Evolutionary conservation across 2,797 vertebrate genomes (phyloP).

Genomic region (Poliocrania exsul): DNA sequence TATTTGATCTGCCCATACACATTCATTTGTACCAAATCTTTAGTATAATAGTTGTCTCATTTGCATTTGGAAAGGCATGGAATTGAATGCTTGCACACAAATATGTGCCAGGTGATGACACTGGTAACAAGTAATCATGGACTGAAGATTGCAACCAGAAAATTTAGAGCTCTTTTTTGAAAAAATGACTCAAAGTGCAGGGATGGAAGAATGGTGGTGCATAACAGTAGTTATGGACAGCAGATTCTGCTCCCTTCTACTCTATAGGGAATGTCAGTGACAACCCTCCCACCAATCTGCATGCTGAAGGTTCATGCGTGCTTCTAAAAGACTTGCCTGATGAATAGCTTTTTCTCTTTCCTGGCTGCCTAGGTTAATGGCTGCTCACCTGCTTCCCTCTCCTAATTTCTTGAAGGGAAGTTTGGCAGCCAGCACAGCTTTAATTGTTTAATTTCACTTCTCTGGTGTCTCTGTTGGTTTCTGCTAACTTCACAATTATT

Average conservation of each 20-base stretch:
- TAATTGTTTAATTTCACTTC: constrained; percentile 63
- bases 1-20: background rate
- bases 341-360: background rate
- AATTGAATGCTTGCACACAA: background rate
- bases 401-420: background rate
- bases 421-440: constrained; percentile 31
- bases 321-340: background rate
- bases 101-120: background rate
- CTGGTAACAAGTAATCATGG: background rate
- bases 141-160: background rate
- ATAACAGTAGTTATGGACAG: background rate
- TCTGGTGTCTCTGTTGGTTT: constrained; percentile 55
- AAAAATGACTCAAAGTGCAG: background rate
- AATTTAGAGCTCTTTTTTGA: background rate
- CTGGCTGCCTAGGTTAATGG: background rate
- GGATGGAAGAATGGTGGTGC: background rate
- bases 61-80: background rate
- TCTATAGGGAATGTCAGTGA: background rate
- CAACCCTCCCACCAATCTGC: fast-evolving
- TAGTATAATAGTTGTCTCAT: background rate
- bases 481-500: constrained; percentile 63
- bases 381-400: background rate
- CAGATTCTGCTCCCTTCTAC: background rate
- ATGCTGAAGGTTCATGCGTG: fast-evolving
- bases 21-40: background rate